These are phyloP conservation scores for Neosilurus mollespiculum DNA, from an alignment of 2,797 vertebrate species.

Conservation along the genomic window DNA sequence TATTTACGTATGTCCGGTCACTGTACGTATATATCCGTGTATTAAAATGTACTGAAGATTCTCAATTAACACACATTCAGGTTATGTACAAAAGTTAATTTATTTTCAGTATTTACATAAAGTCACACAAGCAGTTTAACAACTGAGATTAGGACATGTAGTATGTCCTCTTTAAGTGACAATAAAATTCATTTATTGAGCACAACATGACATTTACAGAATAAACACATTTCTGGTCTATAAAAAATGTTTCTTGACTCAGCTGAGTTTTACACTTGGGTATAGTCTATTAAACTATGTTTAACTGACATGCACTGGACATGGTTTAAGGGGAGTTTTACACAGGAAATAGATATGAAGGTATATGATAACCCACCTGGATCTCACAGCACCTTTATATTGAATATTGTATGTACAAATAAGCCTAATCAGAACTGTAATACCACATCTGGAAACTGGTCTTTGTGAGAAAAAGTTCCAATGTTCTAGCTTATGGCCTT, in stretches of 20 bases:
- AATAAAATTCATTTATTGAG: conserved; percentile 40
- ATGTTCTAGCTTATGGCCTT: conserved; percentile 2
- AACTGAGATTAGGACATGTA: conserved; percentile 29
- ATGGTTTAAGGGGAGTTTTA: conserved; percentile 24
- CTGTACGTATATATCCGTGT: too few relatives aligned
- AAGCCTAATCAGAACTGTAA: not conserved
- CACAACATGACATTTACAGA: conserved; percentile 53
- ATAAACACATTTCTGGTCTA: conserved; percentile 42
- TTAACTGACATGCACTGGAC: conserved; percentile 40
- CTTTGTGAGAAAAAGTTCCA: not conserved
- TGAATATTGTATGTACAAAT: conserved; percentile 16
- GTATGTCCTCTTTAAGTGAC: conserved; percentile 34
- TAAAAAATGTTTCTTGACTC: conserved; percentile 40
- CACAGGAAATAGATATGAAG: conserved; percentile 2
- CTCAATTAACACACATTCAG: conserved; percentile 32
- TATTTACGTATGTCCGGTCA: too few relatives aligned
- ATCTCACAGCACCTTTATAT: not conserved
- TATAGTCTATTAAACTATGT: conserved; percentile 30
- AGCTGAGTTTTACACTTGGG: conserved; percentile 15
- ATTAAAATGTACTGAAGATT: not conserved
- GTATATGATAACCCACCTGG: conserved; percentile 3
- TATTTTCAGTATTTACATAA: conserved; percentile 65
- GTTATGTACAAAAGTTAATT: conserved; percentile 67
- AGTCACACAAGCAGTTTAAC: conserved; percentile 54
- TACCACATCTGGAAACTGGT: not conserved